Base-by-base conservation (phyloP, 2,888 invertebrate genomes). In the Orthosia incerta region DNA sequence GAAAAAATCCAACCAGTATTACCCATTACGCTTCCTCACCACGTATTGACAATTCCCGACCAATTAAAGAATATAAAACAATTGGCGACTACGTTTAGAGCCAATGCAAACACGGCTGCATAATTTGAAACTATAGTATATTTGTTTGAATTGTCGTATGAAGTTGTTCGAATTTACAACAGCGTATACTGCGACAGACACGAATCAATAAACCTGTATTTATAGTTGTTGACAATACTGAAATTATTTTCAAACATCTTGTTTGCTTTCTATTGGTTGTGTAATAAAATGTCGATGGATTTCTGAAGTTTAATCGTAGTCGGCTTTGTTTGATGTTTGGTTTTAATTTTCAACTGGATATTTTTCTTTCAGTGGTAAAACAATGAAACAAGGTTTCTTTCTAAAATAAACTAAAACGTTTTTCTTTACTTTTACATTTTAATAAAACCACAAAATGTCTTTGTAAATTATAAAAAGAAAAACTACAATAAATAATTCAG, bases 131-230 rank as follows among this genome's bases (percentile, higher is more conserved):
- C 55, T 79, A 31, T 39, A 31, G 16, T 60, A 55, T 59, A 51
- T 71, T 80, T 56, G 84, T 75, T 66, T n/a, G 26, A 53, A 68
- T 56, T 26, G 57, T 62, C 53, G 55, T 71, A 80, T 72, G 65
- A 74, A 77, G 70, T 86, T 39, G 39, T 39, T 39, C 39, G 39
- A 39, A 39, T 71, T 71, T 56, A 46, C 39, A 69, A 57, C 84
- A 65, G 71, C 78, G 74, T 78, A 82, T 76, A 51, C 75, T 64
- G 63, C 72, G 74, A 82, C 71, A 70, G 71, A 73, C 75, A 71
- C 71, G 68, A 86, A 82, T 82, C 85, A 86, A 86, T 84, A 84
- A 82, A 76, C n/a, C 59, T 59, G 60, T 74, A 75, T 76, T 84
- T 76, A 76, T 79, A 50, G 76, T 55, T 84, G 87, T 86, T 86